Percentiles rank a stretch among this genome's conserved stretches.
These are phyloP conservation scores for Torymus tubicola DNA, from an alignment of 2,888 invertebrate species.

Conservation along the genomic window DNA sequence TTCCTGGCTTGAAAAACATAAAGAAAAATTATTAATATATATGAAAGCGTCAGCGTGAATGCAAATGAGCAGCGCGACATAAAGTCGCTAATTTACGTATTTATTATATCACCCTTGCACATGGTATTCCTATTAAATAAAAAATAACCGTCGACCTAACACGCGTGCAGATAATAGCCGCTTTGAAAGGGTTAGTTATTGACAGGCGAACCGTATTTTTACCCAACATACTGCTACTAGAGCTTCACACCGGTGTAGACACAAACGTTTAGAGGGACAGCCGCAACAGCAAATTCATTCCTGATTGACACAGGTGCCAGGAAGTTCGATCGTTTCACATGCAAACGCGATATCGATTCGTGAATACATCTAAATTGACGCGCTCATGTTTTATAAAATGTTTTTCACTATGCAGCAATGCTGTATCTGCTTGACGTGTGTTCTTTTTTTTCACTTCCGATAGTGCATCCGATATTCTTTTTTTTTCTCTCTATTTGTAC, in stretches of 20 bases:
- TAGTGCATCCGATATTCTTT: background rate
- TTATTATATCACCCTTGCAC: conserved; percentile 56
- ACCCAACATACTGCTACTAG: conserved; percentile 1
- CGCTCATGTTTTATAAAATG: background rate
- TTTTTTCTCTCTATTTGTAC: background rate
- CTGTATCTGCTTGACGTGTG: background rate
- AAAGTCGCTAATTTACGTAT: conserved; percentile 49
- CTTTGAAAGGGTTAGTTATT: conserved; percentile 65
- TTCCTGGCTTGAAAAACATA: background rate
- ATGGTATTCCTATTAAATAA: conserved; percentile 63
- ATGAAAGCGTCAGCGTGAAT: background rate
- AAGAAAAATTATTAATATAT: conserved; percentile 26
- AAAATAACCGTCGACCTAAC: conserved; percentile 66
- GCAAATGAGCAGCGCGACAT: conserved; percentile 37
- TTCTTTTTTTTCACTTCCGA: background rate
- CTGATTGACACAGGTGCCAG: conserved; percentile 49
- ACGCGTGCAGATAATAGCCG: conserved; percentile 68
- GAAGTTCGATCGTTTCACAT: conserved; percentile 47
- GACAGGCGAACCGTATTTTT: conserved; percentile 28
- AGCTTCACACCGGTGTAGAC: conserved; percentile 15
- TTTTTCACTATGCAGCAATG: conserved; percentile 2
- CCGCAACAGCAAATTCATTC: conserved; percentile 19
- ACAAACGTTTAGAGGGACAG: background rate
- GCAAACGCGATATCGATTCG: conserved; percentile 42
- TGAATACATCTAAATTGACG: conserved; percentile 31